Conservation (phyloP, 2,888 invertebrate genomes). For the Vesta saturnalis region DNA sequence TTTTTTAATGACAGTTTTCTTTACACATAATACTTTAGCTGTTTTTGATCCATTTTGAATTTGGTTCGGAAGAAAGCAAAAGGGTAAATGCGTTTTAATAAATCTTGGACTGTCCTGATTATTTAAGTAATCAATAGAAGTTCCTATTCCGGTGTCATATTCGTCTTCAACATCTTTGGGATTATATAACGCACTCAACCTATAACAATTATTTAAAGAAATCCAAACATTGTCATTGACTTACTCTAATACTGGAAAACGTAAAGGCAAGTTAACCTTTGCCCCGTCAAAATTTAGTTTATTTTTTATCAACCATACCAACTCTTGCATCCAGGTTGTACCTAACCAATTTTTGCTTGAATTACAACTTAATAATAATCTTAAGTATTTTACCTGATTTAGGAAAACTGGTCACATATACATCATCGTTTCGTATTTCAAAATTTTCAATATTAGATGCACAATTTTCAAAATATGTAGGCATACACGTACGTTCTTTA, state of each 20-base stretch:
- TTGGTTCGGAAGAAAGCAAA: conserved; percentile 67
- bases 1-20: neutral
- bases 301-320: conserved; percentile 75
- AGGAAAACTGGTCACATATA: conserved; percentile 56
- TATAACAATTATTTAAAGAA: neutral
- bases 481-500: conserved; percentile 56
- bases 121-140: neutral
- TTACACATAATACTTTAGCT: conserved; percentile 52
- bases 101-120: conserved; percentile 62
- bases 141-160: neutral
- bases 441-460: conserved; percentile 60
- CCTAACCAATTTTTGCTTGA: too few relatives aligned
- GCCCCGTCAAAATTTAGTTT: conserved; percentile 70
- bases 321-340: conserved; percentile 82
- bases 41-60: conserved; percentile 57
- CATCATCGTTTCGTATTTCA: conserved; percentile 63
- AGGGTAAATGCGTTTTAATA: conserved; percentile 73
- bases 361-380: too few relatives aligned
- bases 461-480: conserved; percentile 58
- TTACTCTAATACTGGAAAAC: conserved; percentile 79
- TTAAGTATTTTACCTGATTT: conserved; percentile 67
- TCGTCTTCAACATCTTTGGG: neutral
- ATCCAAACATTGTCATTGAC: neutral
- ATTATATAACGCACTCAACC: neutral
- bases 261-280: conserved; percentile 63